These are phyloP conservation scores for Takifugu ocellatus DNA, from an alignment of 2,797 vertebrate species.

Conservation along the genomic window DNA sequence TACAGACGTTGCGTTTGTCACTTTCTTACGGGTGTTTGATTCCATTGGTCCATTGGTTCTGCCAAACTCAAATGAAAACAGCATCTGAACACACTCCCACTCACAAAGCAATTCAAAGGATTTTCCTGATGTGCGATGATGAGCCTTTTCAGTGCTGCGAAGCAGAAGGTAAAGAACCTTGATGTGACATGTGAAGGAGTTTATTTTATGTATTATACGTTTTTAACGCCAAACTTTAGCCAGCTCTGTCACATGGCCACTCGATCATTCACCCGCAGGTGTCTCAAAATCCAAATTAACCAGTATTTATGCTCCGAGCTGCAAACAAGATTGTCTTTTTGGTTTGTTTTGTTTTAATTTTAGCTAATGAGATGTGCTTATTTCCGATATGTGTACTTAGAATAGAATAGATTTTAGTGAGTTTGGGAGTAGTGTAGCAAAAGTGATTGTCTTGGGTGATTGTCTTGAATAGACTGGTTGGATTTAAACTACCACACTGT, in stretches of 20 bases:
- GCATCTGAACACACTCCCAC: slow-evolving; percentile 99
- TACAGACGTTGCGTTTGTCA: too few species aligned
- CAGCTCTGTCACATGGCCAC: slow-evolving; percentile 84
- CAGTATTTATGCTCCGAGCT: too few species aligned
- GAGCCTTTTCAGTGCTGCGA: slow-evolving; percentile 89
- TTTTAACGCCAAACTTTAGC: slow-evolving; percentile 83
- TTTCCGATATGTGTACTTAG: too few species aligned
- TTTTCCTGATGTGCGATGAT: slow-evolving; percentile 99
- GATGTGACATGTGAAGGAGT: slow-evolving; percentile 39
- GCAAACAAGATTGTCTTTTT: slow-evolving; percentile 35
- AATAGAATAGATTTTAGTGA: too few species aligned
- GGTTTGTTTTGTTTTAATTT: too few species aligned
- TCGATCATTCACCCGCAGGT: slow-evolving; percentile 76
- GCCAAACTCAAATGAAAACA: slow-evolving; percentile 99
- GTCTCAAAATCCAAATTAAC: too few species aligned
- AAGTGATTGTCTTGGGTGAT: too few species aligned
- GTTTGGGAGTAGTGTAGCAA: too few species aligned
- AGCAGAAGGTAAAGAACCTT: slow-evolving; percentile 42
- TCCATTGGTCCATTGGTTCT: slow-evolving; percentile 86
- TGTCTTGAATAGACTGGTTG: too few species aligned
- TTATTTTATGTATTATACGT: neutral
- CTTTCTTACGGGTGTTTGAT: too few species aligned
- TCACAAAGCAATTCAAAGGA: slow-evolving; percentile 99
- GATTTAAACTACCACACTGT: too few species aligned
- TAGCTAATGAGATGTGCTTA: too few species aligned